Evolutionary conservation across 2,888 invertebrate genomes (phyloP), one percentile per base, ranked within the genome.

Genomic region (Spilosoma lubricipeda): DNA sequence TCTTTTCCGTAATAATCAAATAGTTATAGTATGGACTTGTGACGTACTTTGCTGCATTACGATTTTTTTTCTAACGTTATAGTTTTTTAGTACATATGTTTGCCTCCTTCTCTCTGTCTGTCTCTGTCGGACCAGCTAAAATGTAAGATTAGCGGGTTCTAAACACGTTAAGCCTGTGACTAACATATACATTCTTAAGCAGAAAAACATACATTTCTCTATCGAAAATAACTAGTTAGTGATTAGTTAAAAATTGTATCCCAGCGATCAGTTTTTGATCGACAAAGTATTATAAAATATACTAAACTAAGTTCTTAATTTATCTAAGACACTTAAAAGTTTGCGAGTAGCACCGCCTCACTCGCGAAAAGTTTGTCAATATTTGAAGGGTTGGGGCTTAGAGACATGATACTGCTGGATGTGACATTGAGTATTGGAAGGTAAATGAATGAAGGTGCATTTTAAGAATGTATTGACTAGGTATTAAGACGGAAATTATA

Each of bases 321-420:
- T 90, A 88, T 88, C 87, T 86, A 80, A 87, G 83, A 88, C 87
- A 89, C 87, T 89, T 88, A 87, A 88, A 90, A 91, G 85, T 91
- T 86, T 81, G 79, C 75, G 77, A 84, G 77, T 76, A 79, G 77
- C 78, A 80, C 83, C 74, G 82, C 77, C 79, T 82, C 78, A 71
- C 79, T 82, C 72, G 74, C 73, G 79, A 76, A 81, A 88, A 90
- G 85, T 90, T 91, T 89, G 91, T 90, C 90, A 92, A 91, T 92
- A 92, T 92, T 91, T 91, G 90, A 90, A 84, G 84, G 85, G 84
- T 83, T 80, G 63, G 72, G 73, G 76, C 59, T 74, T 76, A 75
- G 65, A 69, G 71, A 70, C 42, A 74, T 72, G 67, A 72, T 65
- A 71, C 70, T 77, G 64, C 80, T 83, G 71, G 80, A 81, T 78